Evolutionary conservation across 1,140 invertebrate genomes (phyloP), one percentile per base, ranked within the genome.

Genomic region (Lepidostoma basale): DNA sequence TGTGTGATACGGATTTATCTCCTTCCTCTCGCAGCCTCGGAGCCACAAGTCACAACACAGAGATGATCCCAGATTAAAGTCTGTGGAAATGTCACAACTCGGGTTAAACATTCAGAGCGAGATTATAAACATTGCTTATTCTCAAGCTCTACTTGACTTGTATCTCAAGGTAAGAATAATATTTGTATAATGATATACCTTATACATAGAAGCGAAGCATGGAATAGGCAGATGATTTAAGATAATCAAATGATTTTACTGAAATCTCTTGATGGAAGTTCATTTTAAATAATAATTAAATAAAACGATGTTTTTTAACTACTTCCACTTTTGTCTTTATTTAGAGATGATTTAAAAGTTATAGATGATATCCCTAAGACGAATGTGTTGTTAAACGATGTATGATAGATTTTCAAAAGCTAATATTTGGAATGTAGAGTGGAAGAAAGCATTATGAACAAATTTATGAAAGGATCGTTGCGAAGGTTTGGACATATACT

Each of bases 41-140:
- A 47, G 26, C 45, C 49, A 18, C 16, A 54, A 30, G 49, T 54
- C 49, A 54, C 26, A 54, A 54, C 49, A 54, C 25, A 12, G 25
- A 54, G 49, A 54, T 54, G 49, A 54, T 54, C 49, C 49, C n/a
- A 54, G 49, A 54, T 54, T 54, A 30, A 26, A 16, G 25, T 26
- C 49, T 14, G 49, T 54, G 49, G 45, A 54, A 54, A 54, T 54
- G 49, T 54, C 49, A 54, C 49, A 28, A n/a, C 49, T 28, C 25
- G 25, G 23, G 26, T 54, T 47, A 47, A 47, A 47, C 44, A 47
- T 47, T 47, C 16, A 54, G 49, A n/a, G n/a, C n/a, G n/a, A n/a
- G n/a, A n/a, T n/a, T n/a, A n/a, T n/a, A n/a, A n/a, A n/a, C n/a
- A n/a, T n/a, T n/a, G n/a, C n/a, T n/a, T n/a, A n/a, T n/a, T n/a